These are phyloP conservation scores for Cyclophora albipunctata DNA, from an alignment of 2,888 invertebrate genomes.

Conservation along the genomic window DNA sequence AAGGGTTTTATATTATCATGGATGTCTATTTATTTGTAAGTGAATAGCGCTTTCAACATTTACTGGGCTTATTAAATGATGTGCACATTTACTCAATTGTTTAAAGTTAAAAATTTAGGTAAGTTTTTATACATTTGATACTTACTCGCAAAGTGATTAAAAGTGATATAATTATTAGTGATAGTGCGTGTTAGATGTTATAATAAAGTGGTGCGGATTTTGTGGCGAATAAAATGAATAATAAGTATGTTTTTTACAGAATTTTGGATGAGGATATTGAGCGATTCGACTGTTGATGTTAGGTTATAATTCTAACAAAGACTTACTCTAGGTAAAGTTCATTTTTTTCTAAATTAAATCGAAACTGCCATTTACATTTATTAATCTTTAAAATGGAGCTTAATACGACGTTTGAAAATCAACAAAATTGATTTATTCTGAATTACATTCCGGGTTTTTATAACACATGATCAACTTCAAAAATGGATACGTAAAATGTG, in stretches of 20 bases:
- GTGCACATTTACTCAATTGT: constrained; percentile 64
- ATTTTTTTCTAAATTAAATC: constrained; percentile 32
- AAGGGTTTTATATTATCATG: constrained; percentile 63
- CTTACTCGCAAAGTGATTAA: constrained; percentile 72
- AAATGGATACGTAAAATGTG: constrained; percentile 1
- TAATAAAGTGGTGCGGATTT: constrained; percentile 68
- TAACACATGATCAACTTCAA: constrained; percentile 1
- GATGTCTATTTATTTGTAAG: constrained; percentile 69
- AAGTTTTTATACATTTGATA: constrained; percentile 74
- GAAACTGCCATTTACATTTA: constrained; percentile 63
- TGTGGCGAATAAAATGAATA: constrained; percentile 34
- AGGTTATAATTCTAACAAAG: constrained; percentile 69
- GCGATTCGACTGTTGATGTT: constrained; percentile 35
- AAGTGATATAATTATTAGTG: constrained; percentile 65
- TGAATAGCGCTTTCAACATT: constrained; percentile 54
- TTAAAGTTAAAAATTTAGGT: constrained; percentile 58
- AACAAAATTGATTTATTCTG: neutral
- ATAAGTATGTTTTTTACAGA: constrained; percentile 18
- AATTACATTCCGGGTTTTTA: too few species aligned
- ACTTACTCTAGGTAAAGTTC: constrained; percentile 37
- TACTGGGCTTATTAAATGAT: constrained; percentile 55
- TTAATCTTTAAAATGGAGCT: constrained; percentile 37
- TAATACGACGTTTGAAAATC: constrained; percentile 10
- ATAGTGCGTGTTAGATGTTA: constrained; percentile 57
- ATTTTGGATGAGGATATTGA: constrained; percentile 31